phyloP scores from a whole-genome alignment of 2,797 vertebrate genomes.

The Stomatorhinus walkeri region DNA sequence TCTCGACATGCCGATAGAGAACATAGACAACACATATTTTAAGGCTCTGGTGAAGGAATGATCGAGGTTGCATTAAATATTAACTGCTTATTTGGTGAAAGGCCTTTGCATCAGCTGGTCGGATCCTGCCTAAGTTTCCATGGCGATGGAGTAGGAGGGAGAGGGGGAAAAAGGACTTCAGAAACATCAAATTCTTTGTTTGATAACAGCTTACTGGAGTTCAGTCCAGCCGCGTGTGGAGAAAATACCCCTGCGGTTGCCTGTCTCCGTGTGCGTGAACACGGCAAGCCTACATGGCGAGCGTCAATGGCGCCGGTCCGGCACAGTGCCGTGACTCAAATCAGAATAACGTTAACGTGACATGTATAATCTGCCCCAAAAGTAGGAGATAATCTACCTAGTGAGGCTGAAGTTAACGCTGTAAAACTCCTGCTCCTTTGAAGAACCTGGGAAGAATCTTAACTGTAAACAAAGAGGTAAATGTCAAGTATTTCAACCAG shows the following conservation, averaged over 20 bases:
- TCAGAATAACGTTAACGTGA: not conserved
- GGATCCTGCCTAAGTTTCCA: not conserved
- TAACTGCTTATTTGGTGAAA: not conserved
- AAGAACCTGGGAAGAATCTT: conserved; percentile 36
- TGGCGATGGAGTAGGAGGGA: not conserved
- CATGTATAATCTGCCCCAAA: not conserved
- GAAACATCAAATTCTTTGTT: conserved; percentile 3
- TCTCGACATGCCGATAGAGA: not conserved
- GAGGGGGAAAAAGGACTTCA: not conserved
- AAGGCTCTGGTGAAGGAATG: not conserved
- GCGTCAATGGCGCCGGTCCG: not conserved
- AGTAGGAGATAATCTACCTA: not conserved
- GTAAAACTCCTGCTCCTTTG: conserved; percentile 15
- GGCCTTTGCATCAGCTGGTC: not conserved
- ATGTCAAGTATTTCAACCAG: conserved; percentile 69
- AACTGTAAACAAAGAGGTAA: conserved; percentile 49
- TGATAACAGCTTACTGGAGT: conserved; percentile 11
- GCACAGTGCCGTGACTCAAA: not conserved
- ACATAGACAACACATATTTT: not conserved
- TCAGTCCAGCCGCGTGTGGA: not conserved
- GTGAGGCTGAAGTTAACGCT: not conserved
- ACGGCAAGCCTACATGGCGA: not conserved
- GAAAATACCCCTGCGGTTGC: not conserved
- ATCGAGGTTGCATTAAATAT: conserved; percentile 2
- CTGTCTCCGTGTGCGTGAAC: not conserved